Base-by-base conservation (phyloP, 92 coral and sea anemone genomes). In the Metridium senile region DNA sequence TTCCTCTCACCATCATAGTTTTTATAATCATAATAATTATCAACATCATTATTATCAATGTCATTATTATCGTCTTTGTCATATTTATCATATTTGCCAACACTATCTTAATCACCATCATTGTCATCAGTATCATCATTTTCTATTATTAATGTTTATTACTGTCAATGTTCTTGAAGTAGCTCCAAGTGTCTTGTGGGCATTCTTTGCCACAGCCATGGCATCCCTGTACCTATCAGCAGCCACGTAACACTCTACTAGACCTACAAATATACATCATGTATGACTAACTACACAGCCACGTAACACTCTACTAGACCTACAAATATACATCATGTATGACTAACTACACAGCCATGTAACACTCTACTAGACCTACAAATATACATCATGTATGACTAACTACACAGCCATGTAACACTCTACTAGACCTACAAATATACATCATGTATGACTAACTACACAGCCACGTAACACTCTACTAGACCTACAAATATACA, bases 301-400 rank as follows among this genome's bases (percentile, higher is more conserved):
- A 89, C 68, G 74, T 92, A 94, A 84, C 98, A 91, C 61, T 92
- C 98, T 23, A 94, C 93, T 67, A 94, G 81, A 66, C 98, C 98
- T 94, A 64, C 20, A 29, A 26, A 33, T 30, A 26, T 64, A 20
- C 26, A 46, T 32, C 16, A 20, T 20, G 32, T 16, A 35, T 6
- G 34, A 20, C 68, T 18, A n/a, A 71, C 23, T 17, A 11, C 23
- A 93, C 93, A 19, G 89, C 66, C 78, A 89, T 72, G 74, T 92
- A 94, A 84, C 98, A 91, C 61, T 92, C 98, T 23, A 94, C 93
- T 67, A 94, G 81, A 66, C 98, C 98, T 94, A 64, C 20, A 29
- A 26, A 33, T 30, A 26, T 64, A 20, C 26, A 46, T 32, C 16
- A 20, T 20, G n/a, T n/a, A n/a, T n/a, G n/a, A n/a, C n/a, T n/a